phyloP scores from a whole-genome alignment of 2,888 invertebrate species.

The Dusona sp. region DNA sequence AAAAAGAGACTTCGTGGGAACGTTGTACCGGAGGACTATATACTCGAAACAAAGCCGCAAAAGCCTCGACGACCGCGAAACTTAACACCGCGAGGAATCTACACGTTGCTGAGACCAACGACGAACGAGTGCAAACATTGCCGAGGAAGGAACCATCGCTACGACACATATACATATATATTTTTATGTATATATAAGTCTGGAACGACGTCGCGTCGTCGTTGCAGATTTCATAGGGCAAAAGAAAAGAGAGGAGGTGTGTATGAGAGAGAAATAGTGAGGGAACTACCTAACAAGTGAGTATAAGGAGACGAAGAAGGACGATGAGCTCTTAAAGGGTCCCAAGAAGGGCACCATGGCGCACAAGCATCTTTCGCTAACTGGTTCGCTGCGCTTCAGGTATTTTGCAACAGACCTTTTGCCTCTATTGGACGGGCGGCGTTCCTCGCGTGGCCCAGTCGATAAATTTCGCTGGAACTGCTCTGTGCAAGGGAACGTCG shows the following conservation, averaged over 20 bases:
- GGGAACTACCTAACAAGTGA: conserved; percentile 58
- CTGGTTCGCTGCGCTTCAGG: conserved; percentile 72
- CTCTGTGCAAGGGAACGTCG: conserved; percentile 25
- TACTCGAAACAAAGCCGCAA: conserved; percentile 81
- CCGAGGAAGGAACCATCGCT: conserved; percentile 26
- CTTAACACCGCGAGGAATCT: conserved; percentile 79
- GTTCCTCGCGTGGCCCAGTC: conserved; percentile 64
- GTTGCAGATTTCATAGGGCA: conserved; percentile 41
- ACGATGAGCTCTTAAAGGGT: conserved; percentile 48
- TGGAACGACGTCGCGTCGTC: conserved; percentile 44
- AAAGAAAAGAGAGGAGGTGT: conserved; percentile 22
- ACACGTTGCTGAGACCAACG: conserved; percentile 59
- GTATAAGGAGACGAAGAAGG: conserved; percentile 65
- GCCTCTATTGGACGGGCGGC: conserved; percentile 41
- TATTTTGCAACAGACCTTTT: conserved; percentile 69
- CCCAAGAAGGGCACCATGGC: conserved; percentile 51
- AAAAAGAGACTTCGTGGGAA: conserved; percentile 77
- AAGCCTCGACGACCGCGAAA: conserved; percentile 81
- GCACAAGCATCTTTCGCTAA: conserved; percentile 63
- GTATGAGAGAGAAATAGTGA: conserved; percentile 62
- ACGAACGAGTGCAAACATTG: conserved; percentile 62
- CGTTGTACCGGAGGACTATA: conserved; percentile 70
- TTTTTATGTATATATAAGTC: conserved; percentile 15
- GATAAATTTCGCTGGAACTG: conserved; percentile 65
- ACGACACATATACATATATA: conserved; percentile 15